Conservation (phyloP, 2,113 vertebrate species). For the Perccottus glenii region DNA sequence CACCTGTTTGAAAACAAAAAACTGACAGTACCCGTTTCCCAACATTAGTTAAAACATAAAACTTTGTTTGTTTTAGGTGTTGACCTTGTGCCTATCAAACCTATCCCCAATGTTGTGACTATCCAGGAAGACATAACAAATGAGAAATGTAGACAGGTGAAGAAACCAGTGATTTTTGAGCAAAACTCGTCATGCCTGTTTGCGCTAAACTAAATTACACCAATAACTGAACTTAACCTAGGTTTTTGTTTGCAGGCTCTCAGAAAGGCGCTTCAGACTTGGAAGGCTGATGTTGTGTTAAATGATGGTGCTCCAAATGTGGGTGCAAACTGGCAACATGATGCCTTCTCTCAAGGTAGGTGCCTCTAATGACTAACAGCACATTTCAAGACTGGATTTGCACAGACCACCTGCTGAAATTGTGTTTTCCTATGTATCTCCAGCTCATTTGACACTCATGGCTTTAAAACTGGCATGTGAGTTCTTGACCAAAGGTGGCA, state of each 20-base stretch:
- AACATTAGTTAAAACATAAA: background rate
- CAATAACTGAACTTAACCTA: background rate
- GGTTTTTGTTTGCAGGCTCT: slow-evolving; percentile 78
- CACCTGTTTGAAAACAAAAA: too few species aligned
- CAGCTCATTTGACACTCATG: slow-evolving; percentile 92
- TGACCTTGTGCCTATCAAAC: slow-evolving; percentile 92
- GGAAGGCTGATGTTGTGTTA: slow-evolving; percentile 96
- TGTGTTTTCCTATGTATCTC: background rate
- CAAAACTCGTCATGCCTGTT: background rate
- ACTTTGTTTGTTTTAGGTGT: slow-evolving; percentile 80
- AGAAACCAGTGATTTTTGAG: too few species aligned
- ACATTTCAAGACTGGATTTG: background rate
- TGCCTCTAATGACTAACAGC: background rate
- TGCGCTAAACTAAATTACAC: background rate
- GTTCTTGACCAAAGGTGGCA: slow-evolving; percentile 90
- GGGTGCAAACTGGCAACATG: slow-evolving; percentile 93
- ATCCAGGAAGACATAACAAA: slow-evolving; percentile 97
- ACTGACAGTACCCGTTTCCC: too few species aligned
- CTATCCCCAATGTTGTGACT: slow-evolving; percentile 89
- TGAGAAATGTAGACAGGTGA: slow-evolving; percentile 92
- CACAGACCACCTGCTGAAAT: too few species aligned
- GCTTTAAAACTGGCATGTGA: slow-evolving; percentile 92
- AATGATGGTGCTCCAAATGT: slow-evolving; percentile 96
- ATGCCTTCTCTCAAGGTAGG: slow-evolving; percentile 93
- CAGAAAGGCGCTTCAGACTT: slow-evolving; percentile 92